Conservation (phyloP, 2,113 vertebrate species). For the Setophaga coronata region DNA sequence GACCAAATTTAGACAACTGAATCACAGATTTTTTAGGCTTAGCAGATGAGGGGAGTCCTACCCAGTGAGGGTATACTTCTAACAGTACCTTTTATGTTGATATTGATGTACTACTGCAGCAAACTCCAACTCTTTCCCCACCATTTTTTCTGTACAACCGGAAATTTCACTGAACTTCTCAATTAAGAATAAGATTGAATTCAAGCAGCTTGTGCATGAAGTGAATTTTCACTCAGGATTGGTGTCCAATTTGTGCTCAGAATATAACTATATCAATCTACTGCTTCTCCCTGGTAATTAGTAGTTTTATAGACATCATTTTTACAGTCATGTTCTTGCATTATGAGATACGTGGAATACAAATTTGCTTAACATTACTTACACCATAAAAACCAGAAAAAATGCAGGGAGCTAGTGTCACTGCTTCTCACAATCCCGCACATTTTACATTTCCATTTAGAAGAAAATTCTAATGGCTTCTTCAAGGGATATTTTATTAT, state of each 20-base stretch:
- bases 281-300: neutral
- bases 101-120: accelerated
- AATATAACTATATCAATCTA: neutral
- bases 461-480: neutral
- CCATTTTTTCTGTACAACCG: accelerated
- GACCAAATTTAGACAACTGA: neutral
- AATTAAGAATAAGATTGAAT: neutral
- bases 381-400: neutral
- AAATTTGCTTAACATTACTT: neutral
- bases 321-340: neutral
- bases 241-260: neutral
- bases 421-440: neutral
- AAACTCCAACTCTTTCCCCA: neutral
- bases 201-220: neutral
- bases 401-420: neutral
- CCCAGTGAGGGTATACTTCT: accelerated
- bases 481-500: neutral
- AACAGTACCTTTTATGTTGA: accelerated
- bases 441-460: neutral
- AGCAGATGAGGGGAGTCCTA: neutral
- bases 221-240: neutral
- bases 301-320: neutral
- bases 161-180: neutral
- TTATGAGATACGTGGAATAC: neutral
- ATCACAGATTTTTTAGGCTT: neutral